Evolutionary conservation across 2,888 invertebrate genomes (phyloP).

Genomic region (Drosophila macrospina): DNA sequence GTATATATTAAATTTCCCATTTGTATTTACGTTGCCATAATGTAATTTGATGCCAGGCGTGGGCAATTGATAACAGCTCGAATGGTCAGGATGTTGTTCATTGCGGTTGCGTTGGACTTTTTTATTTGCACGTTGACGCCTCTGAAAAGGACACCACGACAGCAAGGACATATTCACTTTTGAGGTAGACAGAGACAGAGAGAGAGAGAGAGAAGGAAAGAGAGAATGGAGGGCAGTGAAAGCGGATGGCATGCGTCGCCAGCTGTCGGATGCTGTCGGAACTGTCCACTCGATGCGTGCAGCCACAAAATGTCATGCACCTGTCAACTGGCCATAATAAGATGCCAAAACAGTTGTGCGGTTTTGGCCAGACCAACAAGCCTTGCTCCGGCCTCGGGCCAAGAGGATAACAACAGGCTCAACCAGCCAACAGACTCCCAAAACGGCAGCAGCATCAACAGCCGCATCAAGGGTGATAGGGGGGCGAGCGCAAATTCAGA

Average conservation of each 20-base stretch:
- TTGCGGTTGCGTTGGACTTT: slow-evolving; percentile 57
- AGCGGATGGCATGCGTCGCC: slow-evolving; percentile 40
- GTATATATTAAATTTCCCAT: slow-evolving; percentile 48
- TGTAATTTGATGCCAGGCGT: slow-evolving; percentile 60
- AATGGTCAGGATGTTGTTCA: slow-evolving; percentile 33
- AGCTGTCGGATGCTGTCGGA: slow-evolving; percentile 54
- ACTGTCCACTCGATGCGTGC: slow-evolving; percentile 61
- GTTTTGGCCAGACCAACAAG: slow-evolving; percentile 61
- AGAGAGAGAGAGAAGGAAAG: too few species aligned
- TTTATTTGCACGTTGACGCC: slow-evolving; percentile 62
- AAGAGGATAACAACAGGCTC: slow-evolving; percentile 44
- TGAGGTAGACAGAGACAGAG: background rate
- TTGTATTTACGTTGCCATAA: slow-evolving; percentile 62
- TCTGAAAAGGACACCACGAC: slow-evolving; percentile 19
- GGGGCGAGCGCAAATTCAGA: slow-evolving; percentile 7
- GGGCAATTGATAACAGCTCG: slow-evolving; percentile 63
- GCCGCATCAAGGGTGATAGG: slow-evolving; percentile 2
- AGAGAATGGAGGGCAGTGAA: background rate
- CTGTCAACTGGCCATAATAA: slow-evolving; percentile 79
- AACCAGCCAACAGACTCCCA: slow-evolving; percentile 11
- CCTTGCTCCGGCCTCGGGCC: slow-evolving; percentile 26
- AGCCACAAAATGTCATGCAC: slow-evolving; percentile 80
- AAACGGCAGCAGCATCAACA: slow-evolving; percentile 8
- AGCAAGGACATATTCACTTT: slow-evolving; percentile 10
- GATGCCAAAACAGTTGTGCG: slow-evolving; percentile 82